phyloP scores from a whole-genome alignment of 1,140 invertebrate species.

The Acromyrmex heyeri region DNA sequence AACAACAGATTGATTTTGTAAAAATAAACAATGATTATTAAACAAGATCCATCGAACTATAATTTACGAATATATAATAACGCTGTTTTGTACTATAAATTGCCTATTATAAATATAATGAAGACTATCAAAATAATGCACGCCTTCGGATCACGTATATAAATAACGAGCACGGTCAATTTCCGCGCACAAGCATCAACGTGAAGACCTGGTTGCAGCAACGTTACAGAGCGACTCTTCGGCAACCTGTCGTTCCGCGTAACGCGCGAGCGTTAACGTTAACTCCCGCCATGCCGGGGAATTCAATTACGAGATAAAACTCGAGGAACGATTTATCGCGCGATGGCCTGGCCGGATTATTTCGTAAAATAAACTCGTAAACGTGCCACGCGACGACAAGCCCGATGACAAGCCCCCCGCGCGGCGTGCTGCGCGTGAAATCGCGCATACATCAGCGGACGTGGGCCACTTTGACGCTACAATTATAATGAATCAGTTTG shows the following conservation, averaged over 20 bases:
- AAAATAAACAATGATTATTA: conserved; percentile 10
- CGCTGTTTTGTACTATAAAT: conserved; percentile 21
- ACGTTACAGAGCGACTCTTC: conserved; percentile 17
- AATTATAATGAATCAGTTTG: conserved; percentile 80
- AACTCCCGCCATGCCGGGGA: conserved; percentile 34
- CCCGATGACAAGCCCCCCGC: conserved; percentile 9
- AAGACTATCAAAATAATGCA: conserved; percentile 25
- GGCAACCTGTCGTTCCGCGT: conserved; percentile 42
- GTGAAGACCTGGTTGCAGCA: not conserved
- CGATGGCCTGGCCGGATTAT: conserved; percentile 42
- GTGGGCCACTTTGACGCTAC: conserved; percentile 63
- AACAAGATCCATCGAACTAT: not conserved
- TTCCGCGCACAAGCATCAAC: conserved; percentile 4
- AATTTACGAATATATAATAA: not conserved
- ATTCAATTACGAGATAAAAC: conserved; percentile 65
- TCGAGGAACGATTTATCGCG: conserved; percentile 57
- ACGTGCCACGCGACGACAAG: conserved; percentile 32
- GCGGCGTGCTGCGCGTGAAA: conserved; percentile 16
- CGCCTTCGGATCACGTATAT: not conserved
- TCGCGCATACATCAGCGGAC: conserved; percentile 30
- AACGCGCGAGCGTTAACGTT: conserved; percentile 50
- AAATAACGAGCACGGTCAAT: conserved; percentile 42
- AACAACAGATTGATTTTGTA: conserved; percentile 1
- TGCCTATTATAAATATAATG: not conserved
- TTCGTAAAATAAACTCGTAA: conserved; percentile 58